Evolutionary conservation across 2,797 vertebrate species (phyloP), one percentile per base, ranked within the genome.

Genomic region (Megalops cyprinoides): DNA sequence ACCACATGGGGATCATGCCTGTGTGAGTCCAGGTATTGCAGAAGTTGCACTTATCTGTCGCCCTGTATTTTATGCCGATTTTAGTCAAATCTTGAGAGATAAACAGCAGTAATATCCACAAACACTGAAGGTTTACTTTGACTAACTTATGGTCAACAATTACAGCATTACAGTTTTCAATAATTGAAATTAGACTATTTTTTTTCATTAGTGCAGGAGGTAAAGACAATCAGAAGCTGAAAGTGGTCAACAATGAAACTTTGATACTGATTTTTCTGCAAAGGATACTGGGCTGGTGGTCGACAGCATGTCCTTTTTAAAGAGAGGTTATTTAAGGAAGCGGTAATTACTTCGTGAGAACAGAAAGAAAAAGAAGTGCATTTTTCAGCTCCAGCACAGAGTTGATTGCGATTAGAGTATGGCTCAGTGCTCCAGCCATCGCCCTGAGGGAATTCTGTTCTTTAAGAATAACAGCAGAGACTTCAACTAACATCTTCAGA

Each of bases 401-500:
- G 60, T 20, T 69, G 28, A 37, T 8, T 37, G n/a, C 78, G 60
- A 67, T 69, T 67, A 51, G 51, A 20, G 44, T 28, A 39, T 12
- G 44, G 44, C 71, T 75, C 71, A 75, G 73, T 75, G 46, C 8
- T 25, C 25, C 18, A 9, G 3, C 18, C 28, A 3, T 28, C 3
- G 28, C 71, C 42, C 37, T 31, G 51, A 14, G 31, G 78, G 51
- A n/a, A n/a, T 23, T 74, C 25, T 74, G 49, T 37, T 37, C 25
- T 74, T 58, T 62, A 76, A 80, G 7, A 20, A 34, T 55, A 31
- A 1, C 42, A 2, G 14, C 20, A 28, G 71, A 69, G 69, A 83
- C 82, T n/a, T 83, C 44, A 55, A 3, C 46, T 18, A 75, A 67
- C n/a, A 55, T 48, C 80, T 55, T 81, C 53, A 60, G 79, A 80